Base-by-base conservation (phyloP, 2,888 invertebrate species). In the Eupithecia tripunctaria region DNA sequence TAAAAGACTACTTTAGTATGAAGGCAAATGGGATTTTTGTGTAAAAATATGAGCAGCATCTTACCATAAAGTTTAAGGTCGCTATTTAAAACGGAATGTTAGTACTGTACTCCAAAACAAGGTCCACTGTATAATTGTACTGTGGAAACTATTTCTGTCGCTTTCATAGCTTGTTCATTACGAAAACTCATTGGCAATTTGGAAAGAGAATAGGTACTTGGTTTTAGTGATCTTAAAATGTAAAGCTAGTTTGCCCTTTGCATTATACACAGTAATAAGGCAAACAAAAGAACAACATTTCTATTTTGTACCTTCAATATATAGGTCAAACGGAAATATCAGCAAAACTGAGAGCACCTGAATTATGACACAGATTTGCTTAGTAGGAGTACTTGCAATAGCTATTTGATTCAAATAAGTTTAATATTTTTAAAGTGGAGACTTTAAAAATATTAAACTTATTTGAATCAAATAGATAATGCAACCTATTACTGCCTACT, bases 51-150 rank as follows among this genome's bases (percentile, higher is more conserved):
- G 62, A 36, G n/a, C 36, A 25, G 25, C 14, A 14, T 63, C 12
- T 63, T 63, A 62, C 32, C 62, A 62, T 62, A 62, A 62, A 63
- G 62, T 63, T 63, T 63, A 18, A 63, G 62, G 62, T n/a, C n/a
- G 29, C 62, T 63, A n/a, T 63, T 29, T 4, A 32, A 63, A 63
- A 8, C 32, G 21, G 25, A 56, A 25, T 56, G 21, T 25, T 56
- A 56, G 21, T 25, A 56, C 56, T 56, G 56, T 25, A 56, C 21
- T 56, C 12, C 12, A 14, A 56, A 56, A 56, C 56, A 25, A 56
- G 21, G 56, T 56, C 25, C 25, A 25, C 56, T 25, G 56, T 56
- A 56, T 56, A 56, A 56, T 56, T 25, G 25, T 25, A 12, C 25
- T 25, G 21, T n/a, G n/a, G 14, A 25, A 56, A 56, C 56, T 51